A percentile compares a stretch with the other conserved stretches of the same genome.
phyloP scores from a whole-genome alignment of 2,888 invertebrate species.

The Labia minor region DNA sequence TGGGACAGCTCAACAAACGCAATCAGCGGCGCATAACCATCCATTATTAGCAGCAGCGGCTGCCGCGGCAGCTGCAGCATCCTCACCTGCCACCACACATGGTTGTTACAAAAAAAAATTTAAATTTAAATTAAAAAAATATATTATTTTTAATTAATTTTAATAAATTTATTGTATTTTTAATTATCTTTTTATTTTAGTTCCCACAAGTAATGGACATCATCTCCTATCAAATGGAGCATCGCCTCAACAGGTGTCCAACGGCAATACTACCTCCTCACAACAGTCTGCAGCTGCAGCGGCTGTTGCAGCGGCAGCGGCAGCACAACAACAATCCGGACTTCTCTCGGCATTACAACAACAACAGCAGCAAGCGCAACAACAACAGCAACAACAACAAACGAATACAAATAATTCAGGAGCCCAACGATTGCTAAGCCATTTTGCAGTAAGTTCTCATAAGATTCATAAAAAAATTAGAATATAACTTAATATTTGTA shows the following conservation, averaged over 20 bases:
- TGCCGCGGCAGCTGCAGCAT: constrained; percentile 37
- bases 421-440: background rate
- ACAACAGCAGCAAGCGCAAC: constrained; percentile 23
- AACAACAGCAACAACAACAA: constrained; percentile 19
- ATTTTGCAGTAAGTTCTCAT: constrained; percentile 18
- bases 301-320: constrained; percentile 41
- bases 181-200: constrained; percentile 27
- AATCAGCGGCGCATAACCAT: constrained; percentile 50
- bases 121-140: too few relatives aligned
- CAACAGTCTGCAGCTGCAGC: constrained; percentile 54
- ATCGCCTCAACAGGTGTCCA: constrained; percentile 30
- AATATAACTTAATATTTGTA: too few relatives aligned
- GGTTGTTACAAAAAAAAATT: too few relatives aligned
- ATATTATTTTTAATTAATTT: too few relatives aligned
- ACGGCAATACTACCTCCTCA: constrained; percentile 62
- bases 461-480: too few relatives aligned
- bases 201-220: constrained; percentile 43
- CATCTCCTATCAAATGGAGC: constrained; percentile 62
- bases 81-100: constrained; percentile 14
- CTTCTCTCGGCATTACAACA: constrained; percentile 29
- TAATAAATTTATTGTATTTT: too few relatives aligned
- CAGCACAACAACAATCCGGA: constrained; percentile 29
- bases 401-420: background rate
- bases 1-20: constrained; percentile 40
- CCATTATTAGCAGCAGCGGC: constrained; percentile 46